phyloP scores from a whole-genome alignment of 1,140 invertebrate genomes.

The Dendrolimus punctatus region DNA sequence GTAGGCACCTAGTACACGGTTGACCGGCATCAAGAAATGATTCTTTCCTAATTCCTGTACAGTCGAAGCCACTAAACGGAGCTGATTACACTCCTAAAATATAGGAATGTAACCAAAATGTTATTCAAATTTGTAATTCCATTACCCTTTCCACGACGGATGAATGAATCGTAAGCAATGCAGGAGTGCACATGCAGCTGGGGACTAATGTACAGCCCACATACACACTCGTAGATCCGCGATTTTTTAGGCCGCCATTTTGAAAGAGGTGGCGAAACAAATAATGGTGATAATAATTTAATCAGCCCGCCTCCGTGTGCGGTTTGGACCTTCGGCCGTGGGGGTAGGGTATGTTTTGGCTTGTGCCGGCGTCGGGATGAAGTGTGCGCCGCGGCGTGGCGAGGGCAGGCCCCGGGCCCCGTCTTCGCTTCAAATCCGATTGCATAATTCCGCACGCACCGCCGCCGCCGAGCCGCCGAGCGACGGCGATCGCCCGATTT shows the following conservation, averaged over 20 bases:
- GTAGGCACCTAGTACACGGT: too few relatives aligned
- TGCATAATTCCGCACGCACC: slow-evolving; percentile 51
- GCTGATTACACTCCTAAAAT: too few relatives aligned
- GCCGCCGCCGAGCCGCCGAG: slow-evolving; percentile 8
- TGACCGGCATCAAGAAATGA: too few relatives aligned
- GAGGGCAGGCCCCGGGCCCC: slow-evolving; percentile 9
- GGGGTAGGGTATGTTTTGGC: slow-evolving; percentile 32
- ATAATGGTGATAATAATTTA: slow-evolving; percentile 67
- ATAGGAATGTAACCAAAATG: too few relatives aligned
- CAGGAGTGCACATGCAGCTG: neutral
- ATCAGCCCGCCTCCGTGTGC: slow-evolving; percentile 26
- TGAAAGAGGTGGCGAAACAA: slow-evolving; percentile 66
- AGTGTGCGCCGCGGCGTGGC: slow-evolving; percentile 13
- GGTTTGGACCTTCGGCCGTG: slow-evolving; percentile 22
- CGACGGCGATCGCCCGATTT: slow-evolving; percentile 21
- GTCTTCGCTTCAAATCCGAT: slow-evolving; percentile 53
- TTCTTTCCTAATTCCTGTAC: too few relatives aligned
- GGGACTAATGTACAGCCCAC: neutral
- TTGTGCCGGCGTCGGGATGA: slow-evolving; percentile 20
- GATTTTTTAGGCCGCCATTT: slow-evolving; percentile 53
- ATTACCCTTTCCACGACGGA: too few relatives aligned
- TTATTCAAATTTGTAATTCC: too few relatives aligned
- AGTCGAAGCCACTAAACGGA: too few relatives aligned
- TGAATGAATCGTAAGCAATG: too few relatives aligned
- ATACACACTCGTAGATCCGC: slow-evolving; percentile 10